Percentiles rank a stretch among this genome's conserved stretches.
Evolutionary conservation across 64 coral and sea anemone species (phyloP).

Genomic region (Montipora capricornis): DNA sequence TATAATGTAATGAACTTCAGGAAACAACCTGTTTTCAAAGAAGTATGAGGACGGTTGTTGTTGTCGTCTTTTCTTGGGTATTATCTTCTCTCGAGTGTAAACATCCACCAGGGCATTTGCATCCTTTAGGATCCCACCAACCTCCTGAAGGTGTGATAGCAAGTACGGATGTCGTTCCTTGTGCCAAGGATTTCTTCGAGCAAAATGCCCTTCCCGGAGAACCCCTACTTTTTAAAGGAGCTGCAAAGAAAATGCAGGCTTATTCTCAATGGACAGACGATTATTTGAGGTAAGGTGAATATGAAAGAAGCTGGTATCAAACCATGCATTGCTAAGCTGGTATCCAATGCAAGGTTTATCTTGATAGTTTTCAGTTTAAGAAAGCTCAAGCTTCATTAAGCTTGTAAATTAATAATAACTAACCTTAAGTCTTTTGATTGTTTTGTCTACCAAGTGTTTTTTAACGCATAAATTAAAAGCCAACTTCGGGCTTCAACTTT

Average conservation of each 20-base stretch:
- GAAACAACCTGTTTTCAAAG: not conserved
- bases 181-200: slow-evolving; percentile 84
- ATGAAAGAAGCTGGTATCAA: too few species aligned
- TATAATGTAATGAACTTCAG: not conserved
- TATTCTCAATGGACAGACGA: slow-evolving; percentile 93
- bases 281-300: slow-evolving; percentile 84
- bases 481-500: too few species aligned
- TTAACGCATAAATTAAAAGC: too few species aligned
- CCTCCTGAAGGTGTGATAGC: slow-evolving; percentile 56
- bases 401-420: too few species aligned
- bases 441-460: too few species aligned
- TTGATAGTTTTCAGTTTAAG: too few species aligned
- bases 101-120: slow-evolving; percentile 77
- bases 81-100: slow-evolving; percentile 12
- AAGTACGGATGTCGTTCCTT: slow-evolving; percentile 52
- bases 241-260: slow-evolving; percentile 87
- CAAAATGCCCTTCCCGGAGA: slow-evolving; percentile 86
- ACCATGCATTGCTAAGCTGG: too few species aligned
- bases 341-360: too few species aligned
- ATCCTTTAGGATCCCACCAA: slow-evolving; percentile 90
- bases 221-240: slow-evolving; percentile 90
- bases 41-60: not conserved
- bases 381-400: too few species aligned
- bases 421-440: too few species aligned
- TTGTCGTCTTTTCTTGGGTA: not conserved